Base-by-base conservation (phyloP, 53 echinoderm and acorn worm genomes). In the Zoroaster sp. region DNA sequence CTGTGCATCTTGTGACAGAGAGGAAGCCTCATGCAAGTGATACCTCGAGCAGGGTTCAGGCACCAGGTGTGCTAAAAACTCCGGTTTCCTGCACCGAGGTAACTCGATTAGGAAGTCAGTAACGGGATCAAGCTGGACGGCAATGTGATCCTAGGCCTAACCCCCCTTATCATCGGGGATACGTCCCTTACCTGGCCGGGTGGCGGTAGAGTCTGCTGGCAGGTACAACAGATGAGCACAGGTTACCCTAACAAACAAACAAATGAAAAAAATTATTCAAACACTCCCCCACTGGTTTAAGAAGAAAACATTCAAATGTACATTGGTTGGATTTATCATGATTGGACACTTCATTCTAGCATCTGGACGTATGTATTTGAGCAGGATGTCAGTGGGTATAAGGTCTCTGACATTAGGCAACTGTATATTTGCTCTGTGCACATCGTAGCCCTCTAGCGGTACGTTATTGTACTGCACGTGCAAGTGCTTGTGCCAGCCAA, bases 41-140 rank as follows among this genome's bases (percentile, higher is more conserved):
- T 82, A 68, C 66, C 66, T 18, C 68, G 32, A 66, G 21, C 45
- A 21, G 67, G 25, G 44, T 39, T 23, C 25, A 66, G 35, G 38
- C 43, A 40, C 41, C 28, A 25, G 28, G 35, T 35, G 35, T 70
- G 71, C 46, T 71, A 85, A 70, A 47, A 65, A 49, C 51, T 11
- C 49, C 52, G 71, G 43, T 41, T 85, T 85, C 85, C 85, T 85
- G 85, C 47, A 28, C 35, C 28, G 23, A 4, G 40, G 8, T 85
- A 85, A 85, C 70, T 49, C 38, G 14, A 85, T 85, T 71, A 85
- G 85, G 85, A 85, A 70, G 85, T 20, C 51, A 70, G 45, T 67
- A 82, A 67, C 66, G 45, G 82, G 45, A 66, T 43, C 68, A 67
- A 46, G 42, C 38, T 82, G 68, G 68, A 3, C 65, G 20, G 82